Evolutionary conservation across 2,888 invertebrate genomes (phyloP).

Genomic region (Leptopterna dolabrata): DNA sequence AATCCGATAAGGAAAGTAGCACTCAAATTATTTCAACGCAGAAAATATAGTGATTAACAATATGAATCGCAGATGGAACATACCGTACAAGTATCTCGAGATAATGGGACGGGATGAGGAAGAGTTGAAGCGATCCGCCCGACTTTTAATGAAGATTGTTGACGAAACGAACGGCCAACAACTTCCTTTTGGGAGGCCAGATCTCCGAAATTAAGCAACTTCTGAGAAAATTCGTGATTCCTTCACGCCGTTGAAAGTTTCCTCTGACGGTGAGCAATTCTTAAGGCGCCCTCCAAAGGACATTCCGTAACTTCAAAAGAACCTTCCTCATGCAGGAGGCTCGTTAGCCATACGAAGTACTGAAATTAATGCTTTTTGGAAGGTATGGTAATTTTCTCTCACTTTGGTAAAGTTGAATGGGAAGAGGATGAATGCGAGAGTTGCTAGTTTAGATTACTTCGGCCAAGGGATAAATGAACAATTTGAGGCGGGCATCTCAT

Average conservation of each 20-base stretch:
- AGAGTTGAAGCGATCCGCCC: conserved; percentile 25
- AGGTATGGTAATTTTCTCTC: background rate
- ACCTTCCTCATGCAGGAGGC: background rate
- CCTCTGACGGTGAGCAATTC: conserved; percentile 1
- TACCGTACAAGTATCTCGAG: background rate
- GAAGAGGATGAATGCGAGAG: too few relatives aligned
- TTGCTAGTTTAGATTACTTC: too few relatives aligned
- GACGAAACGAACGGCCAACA: conserved; percentile 45
- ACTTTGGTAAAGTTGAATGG: too few relatives aligned
- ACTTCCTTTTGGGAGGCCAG: conserved; percentile 35
- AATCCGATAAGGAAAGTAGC: too few relatives aligned
- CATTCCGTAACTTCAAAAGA: conserved; percentile 12
- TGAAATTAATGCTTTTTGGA: background rate
- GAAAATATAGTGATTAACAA: background rate
- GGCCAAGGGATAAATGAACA: too few relatives aligned
- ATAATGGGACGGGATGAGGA: background rate
- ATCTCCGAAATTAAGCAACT: conserved; percentile 43
- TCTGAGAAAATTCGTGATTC: conserved; percentile 37
- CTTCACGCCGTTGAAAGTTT: conserved; percentile 22
- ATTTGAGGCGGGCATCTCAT: too few relatives aligned
- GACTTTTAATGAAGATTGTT: conserved; percentile 37
- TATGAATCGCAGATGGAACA: background rate
- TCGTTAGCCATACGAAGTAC: background rate
- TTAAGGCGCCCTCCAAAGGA: conserved; percentile 9
- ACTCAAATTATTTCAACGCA: too few relatives aligned